A percentile compares a stretch with the other conserved stretches of the same genome.
Conservation (phyloP, 2,888 invertebrate species). For the Drosophila hamatofila region DNA sequence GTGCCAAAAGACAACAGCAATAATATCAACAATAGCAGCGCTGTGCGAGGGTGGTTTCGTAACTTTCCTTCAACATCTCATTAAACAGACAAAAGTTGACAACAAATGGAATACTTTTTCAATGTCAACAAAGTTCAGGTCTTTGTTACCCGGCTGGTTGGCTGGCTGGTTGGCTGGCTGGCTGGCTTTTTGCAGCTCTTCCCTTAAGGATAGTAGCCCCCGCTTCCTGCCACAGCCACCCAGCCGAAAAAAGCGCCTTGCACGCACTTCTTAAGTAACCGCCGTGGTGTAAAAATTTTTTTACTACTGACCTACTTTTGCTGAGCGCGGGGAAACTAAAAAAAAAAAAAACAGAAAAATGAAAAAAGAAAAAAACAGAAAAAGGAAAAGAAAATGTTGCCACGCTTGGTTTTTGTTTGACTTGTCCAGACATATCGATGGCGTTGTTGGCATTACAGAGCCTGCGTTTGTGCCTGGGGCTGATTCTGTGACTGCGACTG, state of each 20-base stretch:
- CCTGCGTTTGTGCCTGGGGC: background rate
- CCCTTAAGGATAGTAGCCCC: background rate
- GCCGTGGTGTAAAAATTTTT: slow-evolving; percentile 47
- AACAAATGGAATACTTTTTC: background rate
- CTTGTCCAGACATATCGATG: slow-evolving; percentile 51
- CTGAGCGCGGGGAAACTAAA: slow-evolving; percentile 27
- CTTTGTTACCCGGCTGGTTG: background rate
- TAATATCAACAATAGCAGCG: slow-evolving; percentile 43
- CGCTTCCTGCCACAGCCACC: background rate
- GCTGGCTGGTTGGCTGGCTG: background rate
- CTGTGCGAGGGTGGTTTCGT: slow-evolving; percentile 16
- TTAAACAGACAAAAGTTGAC: background rate
- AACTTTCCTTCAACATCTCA: background rate
- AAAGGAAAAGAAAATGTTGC: slow-evolving; percentile 17
- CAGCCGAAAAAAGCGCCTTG: background rate
- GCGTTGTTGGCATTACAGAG: slow-evolving; percentile 24
- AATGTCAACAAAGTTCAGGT: slow-evolving; percentile 4
- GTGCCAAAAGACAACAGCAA: slow-evolving; percentile 47
- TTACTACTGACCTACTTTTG: slow-evolving; percentile 71
- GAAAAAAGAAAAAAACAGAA: background rate
- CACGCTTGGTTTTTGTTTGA: slow-evolving; percentile 40
- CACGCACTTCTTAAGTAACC: slow-evolving; percentile 26
- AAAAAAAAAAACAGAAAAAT: slow-evolving; percentile 2
- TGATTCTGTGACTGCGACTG: background rate
- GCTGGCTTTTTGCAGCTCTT: background rate